Conservation (phyloP, 53 echinoderm and acorn worm species). For the Crossaster papposus region DNA sequence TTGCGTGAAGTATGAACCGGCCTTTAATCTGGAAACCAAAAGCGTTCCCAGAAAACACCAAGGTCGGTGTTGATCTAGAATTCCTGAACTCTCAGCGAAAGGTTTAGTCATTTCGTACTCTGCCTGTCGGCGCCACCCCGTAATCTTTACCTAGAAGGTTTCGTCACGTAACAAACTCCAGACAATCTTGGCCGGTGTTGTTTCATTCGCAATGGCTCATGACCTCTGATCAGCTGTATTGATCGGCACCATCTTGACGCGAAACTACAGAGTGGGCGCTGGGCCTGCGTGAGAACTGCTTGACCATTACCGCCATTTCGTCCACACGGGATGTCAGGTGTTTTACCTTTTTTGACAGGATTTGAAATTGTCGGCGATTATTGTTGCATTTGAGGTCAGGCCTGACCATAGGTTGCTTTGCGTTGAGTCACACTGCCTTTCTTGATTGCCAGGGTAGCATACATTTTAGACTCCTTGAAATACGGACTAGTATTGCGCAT, state of each 20-base stretch:
- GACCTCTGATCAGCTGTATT: not conserved
- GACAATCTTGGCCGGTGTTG: not conserved
- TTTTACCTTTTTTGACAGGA: not conserved
- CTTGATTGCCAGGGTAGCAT: not conserved
- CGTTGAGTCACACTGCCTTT: not conserved
- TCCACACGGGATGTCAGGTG: not conserved
- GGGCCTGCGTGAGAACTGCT: not conserved
- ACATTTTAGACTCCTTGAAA: too few species aligned
- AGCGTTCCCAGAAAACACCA: not conserved
- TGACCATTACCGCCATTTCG: not conserved
- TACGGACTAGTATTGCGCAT: too few species aligned
- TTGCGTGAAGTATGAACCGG: too few species aligned
- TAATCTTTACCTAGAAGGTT: not conserved
- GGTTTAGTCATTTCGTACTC: not conserved
- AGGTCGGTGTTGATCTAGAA: too few species aligned
- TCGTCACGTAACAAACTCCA: not conserved
- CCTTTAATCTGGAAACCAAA: not conserved
- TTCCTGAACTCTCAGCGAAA: too few species aligned
- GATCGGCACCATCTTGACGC: not conserved
- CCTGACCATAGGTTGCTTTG: not conserved
- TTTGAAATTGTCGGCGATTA: not conserved
- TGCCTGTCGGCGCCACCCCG: not conserved
- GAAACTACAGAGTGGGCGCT: too few species aligned
- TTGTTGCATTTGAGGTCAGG: not conserved
- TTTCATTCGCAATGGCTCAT: not conserved